Percentiles rank a stretch among this genome's conserved stretches.
Evolutionary conservation across 1,140 invertebrate genomes (phyloP).

Genomic region (Cotesia vestalis): DNA sequence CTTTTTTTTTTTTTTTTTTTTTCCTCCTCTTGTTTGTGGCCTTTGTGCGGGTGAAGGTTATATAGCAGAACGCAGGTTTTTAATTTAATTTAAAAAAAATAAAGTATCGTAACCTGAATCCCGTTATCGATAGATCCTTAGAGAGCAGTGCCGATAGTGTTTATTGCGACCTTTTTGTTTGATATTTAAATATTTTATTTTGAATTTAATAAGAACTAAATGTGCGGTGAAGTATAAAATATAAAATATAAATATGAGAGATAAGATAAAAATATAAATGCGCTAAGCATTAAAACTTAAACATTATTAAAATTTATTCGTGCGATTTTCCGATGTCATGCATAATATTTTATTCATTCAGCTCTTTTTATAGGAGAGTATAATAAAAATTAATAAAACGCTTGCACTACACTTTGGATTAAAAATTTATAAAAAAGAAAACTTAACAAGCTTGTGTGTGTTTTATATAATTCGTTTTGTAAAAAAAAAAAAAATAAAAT

Average conservation of each 20-base stretch:
- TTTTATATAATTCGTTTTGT: neutral
- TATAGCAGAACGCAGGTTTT: slow-evolving; percentile 31
- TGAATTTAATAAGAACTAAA: neutral
- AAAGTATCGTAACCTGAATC: slow-evolving; percentile 41
- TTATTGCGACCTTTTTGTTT: slow-evolving; percentile 5
- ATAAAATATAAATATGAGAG: too few species aligned
- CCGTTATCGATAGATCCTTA: slow-evolving; percentile 59
- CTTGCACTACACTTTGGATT: slow-evolving; percentile 8
- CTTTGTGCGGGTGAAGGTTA: slow-evolving; percentile 36
- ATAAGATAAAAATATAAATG: neutral
- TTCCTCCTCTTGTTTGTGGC: slow-evolving; percentile 48
- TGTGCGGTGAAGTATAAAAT: neutral
- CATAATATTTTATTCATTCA: slow-evolving; percentile 24
- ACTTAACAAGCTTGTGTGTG: slow-evolving; percentile 11
- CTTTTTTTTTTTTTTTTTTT: neutral
- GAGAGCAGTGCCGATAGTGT: slow-evolving; percentile 48
- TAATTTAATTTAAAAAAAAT: slow-evolving; percentile 34
- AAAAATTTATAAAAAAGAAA: slow-evolving; percentile 13
- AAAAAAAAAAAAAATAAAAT: slow-evolving; percentile 32
- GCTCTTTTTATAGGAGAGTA: neutral
- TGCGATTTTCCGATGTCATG: slow-evolving; percentile 30
- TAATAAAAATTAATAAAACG: slow-evolving; percentile 10
- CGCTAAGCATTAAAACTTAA: slow-evolving; percentile 8
- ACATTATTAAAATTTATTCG: slow-evolving; percentile 2
- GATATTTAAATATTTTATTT: too few species aligned